These are phyloP conservation scores for Leuctra nigra DNA, from an alignment of 2,888 invertebrate genomes.

Conservation along the genomic window DNA sequence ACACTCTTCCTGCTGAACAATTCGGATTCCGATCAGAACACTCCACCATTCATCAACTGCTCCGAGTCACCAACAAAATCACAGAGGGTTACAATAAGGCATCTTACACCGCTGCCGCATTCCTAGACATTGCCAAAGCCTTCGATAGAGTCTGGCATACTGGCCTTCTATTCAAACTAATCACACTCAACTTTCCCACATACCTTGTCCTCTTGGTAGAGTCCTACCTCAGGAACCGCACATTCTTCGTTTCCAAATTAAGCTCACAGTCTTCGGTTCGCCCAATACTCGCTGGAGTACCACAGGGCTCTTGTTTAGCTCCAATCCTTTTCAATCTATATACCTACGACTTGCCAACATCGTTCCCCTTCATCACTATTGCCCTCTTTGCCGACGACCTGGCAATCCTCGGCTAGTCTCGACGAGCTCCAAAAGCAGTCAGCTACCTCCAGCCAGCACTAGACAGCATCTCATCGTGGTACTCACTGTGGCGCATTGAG, in stretches of 20 bases:
- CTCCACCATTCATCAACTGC: no score
- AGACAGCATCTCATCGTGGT: neutral
- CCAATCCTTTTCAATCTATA: neutral
- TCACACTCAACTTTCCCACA: neutral
- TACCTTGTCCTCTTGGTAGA: neutral
- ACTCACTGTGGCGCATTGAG: neutral
- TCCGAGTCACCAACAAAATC: no score
- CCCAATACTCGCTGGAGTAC: no score
- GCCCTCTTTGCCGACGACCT: conserved; percentile 8
- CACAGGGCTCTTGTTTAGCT: no score
- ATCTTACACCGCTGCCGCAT: neutral
- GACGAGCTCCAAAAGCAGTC: neutral
- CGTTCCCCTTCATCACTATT: neutral
- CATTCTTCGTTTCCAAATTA: neutral
- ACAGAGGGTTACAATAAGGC: neutral
- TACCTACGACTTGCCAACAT: neutral
- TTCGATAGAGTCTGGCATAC: no score
- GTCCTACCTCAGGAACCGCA: neutral
- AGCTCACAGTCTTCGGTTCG: neutral
- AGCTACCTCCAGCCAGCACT: conserved; percentile 4
- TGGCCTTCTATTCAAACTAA: neutral
- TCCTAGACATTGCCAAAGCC: no score
- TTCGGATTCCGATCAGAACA: neutral
- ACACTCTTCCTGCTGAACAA: neutral
- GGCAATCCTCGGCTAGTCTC: neutral